Conservation (phyloP, 2,888 invertebrate species). For the Ochropleura plecta region DNA sequence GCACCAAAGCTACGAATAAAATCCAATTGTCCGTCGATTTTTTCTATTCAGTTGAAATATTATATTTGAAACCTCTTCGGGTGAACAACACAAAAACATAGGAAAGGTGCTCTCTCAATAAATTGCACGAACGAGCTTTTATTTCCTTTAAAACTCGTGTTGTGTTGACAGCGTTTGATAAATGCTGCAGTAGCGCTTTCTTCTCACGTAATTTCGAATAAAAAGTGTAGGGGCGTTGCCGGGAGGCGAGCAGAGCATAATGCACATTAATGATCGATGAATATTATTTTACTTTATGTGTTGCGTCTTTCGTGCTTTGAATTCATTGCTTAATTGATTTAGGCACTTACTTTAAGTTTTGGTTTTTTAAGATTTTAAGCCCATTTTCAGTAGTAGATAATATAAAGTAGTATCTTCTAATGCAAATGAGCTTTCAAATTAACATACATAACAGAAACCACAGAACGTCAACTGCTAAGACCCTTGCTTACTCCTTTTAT, state of each 20-base stretch:
- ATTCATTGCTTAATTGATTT: slow-evolving; percentile 23
- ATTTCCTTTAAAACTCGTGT: slow-evolving; percentile 62
- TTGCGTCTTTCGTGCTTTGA: slow-evolving; percentile 17
- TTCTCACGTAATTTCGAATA: slow-evolving; percentile 60
- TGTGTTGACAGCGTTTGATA: slow-evolving; percentile 63
- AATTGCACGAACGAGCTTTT: slow-evolving; percentile 59
- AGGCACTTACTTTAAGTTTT: background rate
- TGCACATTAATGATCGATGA: slow-evolving; percentile 54
- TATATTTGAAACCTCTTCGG: slow-evolving; percentile 44
- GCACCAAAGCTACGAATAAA: slow-evolving; percentile 61
- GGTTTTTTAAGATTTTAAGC: background rate
- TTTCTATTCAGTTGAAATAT: slow-evolving; percentile 67
- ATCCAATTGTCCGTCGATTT: slow-evolving; percentile 65
- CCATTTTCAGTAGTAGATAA: background rate
- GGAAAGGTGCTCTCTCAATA: slow-evolving; percentile 50
- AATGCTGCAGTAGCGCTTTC: slow-evolving; percentile 54
- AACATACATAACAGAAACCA: too few species aligned
- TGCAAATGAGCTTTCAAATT: background rate
- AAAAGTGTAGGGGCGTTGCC: slow-evolving; percentile 35
- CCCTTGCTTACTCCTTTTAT: too few species aligned
- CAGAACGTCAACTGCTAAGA: too few species aligned
- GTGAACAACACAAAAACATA: slow-evolving; percentile 46
- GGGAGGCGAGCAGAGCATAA: slow-evolving; percentile 13
- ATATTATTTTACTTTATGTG: slow-evolving; percentile 33
- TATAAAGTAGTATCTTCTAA: background rate